These are phyloP conservation scores for Cremastinae sp. DNA, from an alignment of 2,888 invertebrate species.

Conservation along the genomic window DNA sequence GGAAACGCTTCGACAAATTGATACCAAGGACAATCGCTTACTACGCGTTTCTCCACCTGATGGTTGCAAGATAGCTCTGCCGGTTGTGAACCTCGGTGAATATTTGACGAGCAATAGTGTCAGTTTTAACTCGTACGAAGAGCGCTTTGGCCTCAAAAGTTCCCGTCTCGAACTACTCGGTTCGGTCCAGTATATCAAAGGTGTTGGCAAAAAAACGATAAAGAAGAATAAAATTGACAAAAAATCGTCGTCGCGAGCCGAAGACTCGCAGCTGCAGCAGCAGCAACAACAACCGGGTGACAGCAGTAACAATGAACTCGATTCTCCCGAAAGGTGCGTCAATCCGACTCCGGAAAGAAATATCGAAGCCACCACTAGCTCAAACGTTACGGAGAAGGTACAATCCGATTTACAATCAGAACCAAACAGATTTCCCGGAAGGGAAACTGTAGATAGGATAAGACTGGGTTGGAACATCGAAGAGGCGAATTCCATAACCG, in stretches of 20 bases:
- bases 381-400: slow-evolving; percentile 16
- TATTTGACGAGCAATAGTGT: slow-evolving; percentile 90
- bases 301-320: slow-evolving; percentile 83
- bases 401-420: slow-evolving; percentile 59
- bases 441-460: slow-evolving; percentile 79
- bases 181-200: slow-evolving; percentile 76
- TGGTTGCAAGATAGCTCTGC: slow-evolving; percentile 86
- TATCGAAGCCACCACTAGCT: slow-evolving; percentile 33
- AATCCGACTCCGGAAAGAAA: slow-evolving; percentile 78
- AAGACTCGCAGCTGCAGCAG: slow-evolving; percentile 63
- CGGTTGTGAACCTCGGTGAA: slow-evolving; percentile 88
- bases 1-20: slow-evolving; percentile 60
- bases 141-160: slow-evolving; percentile 84
- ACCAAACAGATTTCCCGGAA: slow-evolving; percentile 77
- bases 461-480: slow-evolving; percentile 88
- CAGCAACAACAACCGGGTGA: slow-evolving; percentile 75
- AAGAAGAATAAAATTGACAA: slow-evolving; percentile 78
- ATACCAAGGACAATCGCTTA: slow-evolving; percentile 69
- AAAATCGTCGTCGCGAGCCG: slow-evolving; percentile 67
- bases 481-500: slow-evolving; percentile 89
- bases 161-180: slow-evolving; percentile 81
- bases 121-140: slow-evolving; percentile 89
- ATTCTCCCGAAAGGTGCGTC: slow-evolving; percentile 79
- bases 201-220: slow-evolving; percentile 78
- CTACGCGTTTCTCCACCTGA: slow-evolving; percentile 82